Percentiles rank a stretch among this genome's conserved stretches.
phyloP scores from a whole-genome alignment of 1,140 invertebrate genomes.

The Aporrectodea caliginosa region DNA sequence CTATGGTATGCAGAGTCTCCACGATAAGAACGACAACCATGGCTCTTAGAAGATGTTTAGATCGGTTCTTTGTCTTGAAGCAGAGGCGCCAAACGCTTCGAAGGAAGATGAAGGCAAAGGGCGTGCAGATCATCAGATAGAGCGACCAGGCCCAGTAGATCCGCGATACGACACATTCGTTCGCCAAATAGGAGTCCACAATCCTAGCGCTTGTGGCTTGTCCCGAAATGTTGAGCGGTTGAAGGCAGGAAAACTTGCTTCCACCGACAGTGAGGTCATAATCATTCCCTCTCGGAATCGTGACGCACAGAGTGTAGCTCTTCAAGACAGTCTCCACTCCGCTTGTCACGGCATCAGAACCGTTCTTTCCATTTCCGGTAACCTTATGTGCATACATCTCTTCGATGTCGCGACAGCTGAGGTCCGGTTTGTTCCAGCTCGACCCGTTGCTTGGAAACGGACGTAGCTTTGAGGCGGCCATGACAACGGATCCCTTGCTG shows the following conservation, averaged over 20 bases:
- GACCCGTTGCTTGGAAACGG: not conserved
- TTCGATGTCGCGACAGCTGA: not conserved
- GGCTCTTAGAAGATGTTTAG: not conserved
- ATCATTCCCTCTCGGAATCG: not conserved
- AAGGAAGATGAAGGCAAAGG: conserved; percentile 20
- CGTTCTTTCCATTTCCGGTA: not conserved
- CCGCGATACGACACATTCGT: conserved; percentile 6
- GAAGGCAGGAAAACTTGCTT: not conserved
- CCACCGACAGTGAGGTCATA: not conserved
- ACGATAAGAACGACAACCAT: conserved; percentile 21
- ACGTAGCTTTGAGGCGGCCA: conserved; percentile 22
- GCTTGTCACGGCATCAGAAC: not conserved
- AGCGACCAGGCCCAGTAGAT: conserved; percentile 25
- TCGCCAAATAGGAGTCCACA: not conserved
- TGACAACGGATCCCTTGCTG: conserved; percentile 19
- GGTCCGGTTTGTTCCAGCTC: not conserved
- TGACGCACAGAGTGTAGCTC: not conserved
- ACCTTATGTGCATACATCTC: not conserved
- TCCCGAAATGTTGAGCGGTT: not conserved
- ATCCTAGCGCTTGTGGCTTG: not conserved
- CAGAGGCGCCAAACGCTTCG: conserved; percentile 8
- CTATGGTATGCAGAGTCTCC: conserved; percentile 47
- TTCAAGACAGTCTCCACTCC: not conserved
- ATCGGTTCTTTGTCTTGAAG: conserved; percentile 16
- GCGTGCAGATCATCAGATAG: conserved; percentile 23